Evolutionary conservation across 2,797 vertebrate genomes (phyloP).

Genomic region (Streptopelia turtur): DNA sequence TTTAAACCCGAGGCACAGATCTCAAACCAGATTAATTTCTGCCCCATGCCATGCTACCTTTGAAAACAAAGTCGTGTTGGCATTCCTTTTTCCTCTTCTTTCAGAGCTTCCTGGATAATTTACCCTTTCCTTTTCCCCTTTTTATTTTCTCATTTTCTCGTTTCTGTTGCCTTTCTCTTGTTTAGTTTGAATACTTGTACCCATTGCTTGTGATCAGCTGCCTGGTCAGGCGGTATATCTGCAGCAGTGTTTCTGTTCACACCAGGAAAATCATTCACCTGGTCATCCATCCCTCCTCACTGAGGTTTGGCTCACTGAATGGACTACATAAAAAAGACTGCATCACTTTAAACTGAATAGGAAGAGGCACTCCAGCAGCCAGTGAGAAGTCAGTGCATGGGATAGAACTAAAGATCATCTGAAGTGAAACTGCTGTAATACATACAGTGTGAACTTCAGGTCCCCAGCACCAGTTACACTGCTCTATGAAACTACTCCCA

Average conservation of each 20-base stretch:
- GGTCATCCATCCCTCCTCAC: background rate
- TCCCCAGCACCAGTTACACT: background rate
- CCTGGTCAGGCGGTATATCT: background rate
- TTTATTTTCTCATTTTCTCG: background rate
- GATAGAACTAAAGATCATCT: background rate
- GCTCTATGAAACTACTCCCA: background rate
- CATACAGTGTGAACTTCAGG: background rate
- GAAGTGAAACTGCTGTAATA: background rate
- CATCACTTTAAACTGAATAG: background rate
- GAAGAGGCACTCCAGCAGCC: background rate
- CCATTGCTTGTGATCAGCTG: background rate
- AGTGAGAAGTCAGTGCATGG: background rate
- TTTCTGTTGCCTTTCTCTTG: background rate
- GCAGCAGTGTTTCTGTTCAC: background rate
- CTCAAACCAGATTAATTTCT: background rate
- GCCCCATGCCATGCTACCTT: background rate
- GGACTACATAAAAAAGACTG: background rate
- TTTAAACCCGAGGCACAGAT: background rate
- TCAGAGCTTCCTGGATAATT: background rate
- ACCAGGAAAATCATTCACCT: background rate
- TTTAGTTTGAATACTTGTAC: background rate
- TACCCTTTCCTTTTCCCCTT: rapidly evolving
- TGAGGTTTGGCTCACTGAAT: background rate
- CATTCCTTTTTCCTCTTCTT: background rate
- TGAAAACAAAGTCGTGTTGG: background rate